Evolutionary conservation across 2,888 invertebrate genomes (phyloP), one percentile per base, ranked within the genome.

Genomic region (Sesia apiformis): DNA sequence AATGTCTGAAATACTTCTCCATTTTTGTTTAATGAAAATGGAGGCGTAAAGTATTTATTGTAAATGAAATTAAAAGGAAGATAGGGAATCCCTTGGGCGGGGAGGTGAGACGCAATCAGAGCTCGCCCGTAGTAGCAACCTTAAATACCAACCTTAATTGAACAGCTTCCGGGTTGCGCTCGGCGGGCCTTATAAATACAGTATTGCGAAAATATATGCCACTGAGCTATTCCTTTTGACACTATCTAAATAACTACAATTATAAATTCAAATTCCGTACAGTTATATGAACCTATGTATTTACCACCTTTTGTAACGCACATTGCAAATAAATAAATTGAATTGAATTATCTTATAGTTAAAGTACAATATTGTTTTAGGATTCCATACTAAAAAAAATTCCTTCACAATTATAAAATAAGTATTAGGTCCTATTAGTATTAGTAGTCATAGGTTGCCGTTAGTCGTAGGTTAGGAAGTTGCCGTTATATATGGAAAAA

Each of bases 81-180:
- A 78, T 72, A 73, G 74, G 70, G 70, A 78, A 76, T 81, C 81
- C 76, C 77, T 65, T 58, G 78, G 69, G 76, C 57, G 64, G 68
- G 68, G 70, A 65, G 76, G 72, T 66, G 72, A 65, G 74, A 69
- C 71, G 82, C 85, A 88, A 89, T 88, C 88, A 85, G 82, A 76
- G 82, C 74, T 78, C 76, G 78, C 78, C 81, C 76, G 76, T 76
- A 75, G 83, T 77, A 76, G 81, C 76, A 83, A 80, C 86, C 85
- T 88, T 88, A 88, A 89, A 89, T 89, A 84, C 87, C 87, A 85
- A 76, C 77, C 83, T 85, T 89, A 89, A 89, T 89, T 88, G 88
- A 84, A 87, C 85, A 73, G 82, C 84, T 85, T 84, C 85, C 85
- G 84, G 79, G 72, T 75, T 75, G 70, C 72, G 77, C 73, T 69